phyloP scores from a whole-genome alignment of 2,888 invertebrate genomes.

The Ectemnius lituratus region DNA sequence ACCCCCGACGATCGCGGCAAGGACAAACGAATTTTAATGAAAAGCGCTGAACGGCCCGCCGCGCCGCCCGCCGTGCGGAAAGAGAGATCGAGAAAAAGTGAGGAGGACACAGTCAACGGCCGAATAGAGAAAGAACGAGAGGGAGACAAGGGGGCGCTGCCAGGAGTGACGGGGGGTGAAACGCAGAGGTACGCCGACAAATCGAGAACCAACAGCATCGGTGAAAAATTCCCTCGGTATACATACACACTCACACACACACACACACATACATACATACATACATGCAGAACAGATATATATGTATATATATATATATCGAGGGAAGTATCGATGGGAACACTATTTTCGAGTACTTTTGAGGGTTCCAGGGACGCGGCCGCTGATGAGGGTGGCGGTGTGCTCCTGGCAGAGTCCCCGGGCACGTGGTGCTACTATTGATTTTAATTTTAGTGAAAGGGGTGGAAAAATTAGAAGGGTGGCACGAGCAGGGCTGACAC shows the following conservation, averaged over 20 bases:
- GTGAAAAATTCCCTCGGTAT: conserved; percentile 35
- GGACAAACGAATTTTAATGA: conserved; percentile 25
- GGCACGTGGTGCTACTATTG: conserved; percentile 78
- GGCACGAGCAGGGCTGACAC: conserved; percentile 74
- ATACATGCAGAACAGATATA: no score
- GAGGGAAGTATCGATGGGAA: conserved; percentile 51
- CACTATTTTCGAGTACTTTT: conserved; percentile 69
- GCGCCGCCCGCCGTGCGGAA: neutral
- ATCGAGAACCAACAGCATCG: neutral
- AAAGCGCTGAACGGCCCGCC: conserved; percentile 7
- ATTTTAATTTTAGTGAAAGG: conserved; percentile 78
- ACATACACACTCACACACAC: no score
- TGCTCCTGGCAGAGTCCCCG: conserved; percentile 69
- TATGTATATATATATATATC: conserved; percentile 17
- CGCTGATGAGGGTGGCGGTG: conserved; percentile 68
- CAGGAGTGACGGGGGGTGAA: neutral
- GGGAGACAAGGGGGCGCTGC: neutral
- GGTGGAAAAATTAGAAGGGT: conserved; percentile 79
- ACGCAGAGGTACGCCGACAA: neutral
- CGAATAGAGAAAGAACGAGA: conserved; percentile 8
- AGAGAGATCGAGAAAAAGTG: neutral
- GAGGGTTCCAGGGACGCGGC: conserved; percentile 60
- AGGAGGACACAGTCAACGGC: neutral
- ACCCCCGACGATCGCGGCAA: conserved; percentile 6
- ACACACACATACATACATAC: conserved; percentile 1